Evolutionary conservation across 2,888 invertebrate species (phyloP).

Genomic region (Cephus nigrinus): DNA sequence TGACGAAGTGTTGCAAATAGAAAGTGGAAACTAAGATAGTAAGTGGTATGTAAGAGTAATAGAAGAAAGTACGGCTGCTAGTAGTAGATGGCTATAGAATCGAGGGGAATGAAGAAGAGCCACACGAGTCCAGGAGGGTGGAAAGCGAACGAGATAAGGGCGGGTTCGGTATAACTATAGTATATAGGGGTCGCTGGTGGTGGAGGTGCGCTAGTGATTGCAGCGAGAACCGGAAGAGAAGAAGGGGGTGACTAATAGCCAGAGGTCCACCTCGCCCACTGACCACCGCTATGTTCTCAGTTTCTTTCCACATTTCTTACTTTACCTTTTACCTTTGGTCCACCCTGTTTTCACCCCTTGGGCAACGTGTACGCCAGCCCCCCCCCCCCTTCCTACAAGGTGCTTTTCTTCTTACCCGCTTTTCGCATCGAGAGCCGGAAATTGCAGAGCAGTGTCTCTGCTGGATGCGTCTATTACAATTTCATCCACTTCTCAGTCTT

Average conservation of each 20-base stretch:
- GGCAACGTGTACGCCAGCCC: background rate
- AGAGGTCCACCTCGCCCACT: constrained; percentile 35
- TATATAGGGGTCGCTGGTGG: constrained; percentile 30
- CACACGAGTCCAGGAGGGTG: constrained; percentile 10
- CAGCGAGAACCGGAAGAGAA: constrained; percentile 33
- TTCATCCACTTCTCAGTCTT: background rate
- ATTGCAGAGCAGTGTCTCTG: constrained; percentile 1
- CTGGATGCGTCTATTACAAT: background rate
- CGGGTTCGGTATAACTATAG: constrained; percentile 28
- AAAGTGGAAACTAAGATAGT: constrained; percentile 44
- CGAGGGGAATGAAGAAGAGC: background rate
- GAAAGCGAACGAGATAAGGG: constrained; percentile 54
- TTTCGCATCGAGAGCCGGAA: constrained; percentile 7
- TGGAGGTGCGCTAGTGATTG: constrained; percentile 42
- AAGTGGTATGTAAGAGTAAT: constrained; percentile 52
- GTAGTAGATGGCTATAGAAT: constrained; percentile 6
- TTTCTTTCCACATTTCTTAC: constrained; percentile 38
- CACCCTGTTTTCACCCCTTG: background rate
- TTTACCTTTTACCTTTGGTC: constrained; percentile 9
- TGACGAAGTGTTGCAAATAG: constrained; percentile 9
- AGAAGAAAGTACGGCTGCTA: constrained; percentile 31
- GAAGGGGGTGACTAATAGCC: constrained; percentile 51
- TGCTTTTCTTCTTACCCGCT: background rate
- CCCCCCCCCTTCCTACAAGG: background rate
- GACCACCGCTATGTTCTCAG: constrained; percentile 42